Base-by-base conservation (phyloP, 2,888 invertebrate species). In the Anthoptus insignis region DNA sequence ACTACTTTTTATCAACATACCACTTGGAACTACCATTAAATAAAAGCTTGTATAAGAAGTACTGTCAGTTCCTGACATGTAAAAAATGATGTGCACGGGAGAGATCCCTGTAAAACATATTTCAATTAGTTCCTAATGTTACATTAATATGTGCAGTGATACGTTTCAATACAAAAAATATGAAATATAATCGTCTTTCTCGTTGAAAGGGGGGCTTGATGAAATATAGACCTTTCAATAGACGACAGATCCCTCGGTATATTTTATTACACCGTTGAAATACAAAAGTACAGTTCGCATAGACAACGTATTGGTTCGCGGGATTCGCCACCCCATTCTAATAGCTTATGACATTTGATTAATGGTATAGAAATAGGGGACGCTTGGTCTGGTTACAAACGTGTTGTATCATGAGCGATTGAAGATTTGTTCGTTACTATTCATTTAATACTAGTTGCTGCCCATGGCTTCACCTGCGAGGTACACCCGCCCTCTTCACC, bases 301-400 rank as follows among this genome's bases (percentile, higher is more conserved):
- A 87, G 85, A 88, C 83, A 85, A 86, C 83, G 83, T 82, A 86
- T 87, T 82, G 87, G 82, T 81, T 83, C 84, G 82, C 81, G 84
- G 84, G 84, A 85, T 84, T 89, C 89, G 75, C 82, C 91, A 87
- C 92, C 91, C 91, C 81, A 87, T 87, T 86, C 87, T 86, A 87
- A 88, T 90, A 86, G 87, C 82, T 80, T 78, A 79, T 84, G 81
- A 80, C 83, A 72, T 88, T 91, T 92, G 92, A 92, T 92, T 91
- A 91, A 92, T 92, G 89, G 79, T 73, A 74, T 76, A 75, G 81
- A 80, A 82, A 81, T 76, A 74, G 72, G 86, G 88, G 83, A 76
- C 73, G 74, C 69, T 81, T 14, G 19, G 19, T n/a, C 9, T 19
- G 16, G 7, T 16, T 61, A 21, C 47, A 14, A 24, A 19, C 11